Conservation (phyloP, 2,888 invertebrate species). For the Adela reaumurella region DNA sequence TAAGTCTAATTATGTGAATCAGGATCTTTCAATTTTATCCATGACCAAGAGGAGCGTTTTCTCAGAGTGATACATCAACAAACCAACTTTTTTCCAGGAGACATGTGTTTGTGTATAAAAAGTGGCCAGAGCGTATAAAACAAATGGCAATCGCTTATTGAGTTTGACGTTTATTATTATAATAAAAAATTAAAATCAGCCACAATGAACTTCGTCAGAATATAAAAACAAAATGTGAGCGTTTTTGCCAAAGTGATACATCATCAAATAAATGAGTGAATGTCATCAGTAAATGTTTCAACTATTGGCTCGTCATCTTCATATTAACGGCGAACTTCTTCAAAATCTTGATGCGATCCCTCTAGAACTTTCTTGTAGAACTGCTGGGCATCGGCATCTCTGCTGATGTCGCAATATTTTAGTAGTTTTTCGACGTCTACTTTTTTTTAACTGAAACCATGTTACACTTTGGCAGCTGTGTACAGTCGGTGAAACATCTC, state of each 20-base stretch:
- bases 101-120: not conserved
- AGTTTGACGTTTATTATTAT: slow-evolving; percentile 1
- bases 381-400: slow-evolving; percentile 1
- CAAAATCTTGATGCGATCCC: slow-evolving; percentile 1
- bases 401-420: slow-evolving; percentile 1
- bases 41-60: too few relatives aligned
- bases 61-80: too few relatives aligned
- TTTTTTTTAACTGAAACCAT: slow-evolving; percentile 1
- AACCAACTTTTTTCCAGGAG: too few relatives aligned
- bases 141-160: slow-evolving; percentile 1
- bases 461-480: too few relatives aligned
- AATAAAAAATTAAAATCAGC: not conserved
- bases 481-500: too few relatives aligned
- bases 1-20: too few relatives aligned
- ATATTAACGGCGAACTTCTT: not conserved
- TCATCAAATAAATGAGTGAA: slow-evolving; percentile 1
- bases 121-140: not conserved
- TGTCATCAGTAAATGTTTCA: not conserved
- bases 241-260: slow-evolving; percentile 1
- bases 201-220: not conserved
- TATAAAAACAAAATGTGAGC: slow-evolving; percentile 1
- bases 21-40: too few relatives aligned
- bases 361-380: slow-evolving; percentile 1
- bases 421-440: slow-evolving; percentile 1
- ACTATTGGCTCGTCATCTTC: slow-evolving; percentile 1